Base-by-base conservation (phyloP, 1,140 invertebrate species). In the Phymastichus coffea region DNA sequence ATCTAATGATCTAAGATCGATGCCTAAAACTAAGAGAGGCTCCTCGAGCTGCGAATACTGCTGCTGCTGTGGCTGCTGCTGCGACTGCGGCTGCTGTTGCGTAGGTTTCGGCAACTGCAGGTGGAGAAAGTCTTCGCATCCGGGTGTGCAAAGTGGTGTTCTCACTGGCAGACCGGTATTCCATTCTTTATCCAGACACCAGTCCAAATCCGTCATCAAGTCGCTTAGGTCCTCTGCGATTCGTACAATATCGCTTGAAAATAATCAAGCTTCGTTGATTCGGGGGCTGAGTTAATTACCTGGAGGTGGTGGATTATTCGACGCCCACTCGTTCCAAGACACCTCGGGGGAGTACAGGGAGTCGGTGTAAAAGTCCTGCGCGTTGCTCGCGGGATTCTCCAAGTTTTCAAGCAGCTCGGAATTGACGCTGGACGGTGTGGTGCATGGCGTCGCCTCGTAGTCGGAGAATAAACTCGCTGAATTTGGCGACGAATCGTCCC, bases 121-220 rank as follows among this genome's bases (percentile, higher is more conserved):
- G 52, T 76, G 71, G n/a, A 82, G 55, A 57, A 80, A 81, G 52
- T 76, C 74, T 33, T 77, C 77, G 64, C 80, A 81, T 0, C 71
- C 73, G n/a, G 77, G 70, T 15, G 77, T 80, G 43, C 80, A 81
- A 10, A 80, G 65, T n/a, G 79, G 73, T 14, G 80, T 81, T 63
- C 74, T 76, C 20, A 80, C 73, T 1, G 80, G 78, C 3, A 81
- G 68, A 4, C 72, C 73, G 22, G 54, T 15, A 9, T 76, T 73
- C 75, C 72, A 79, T 20, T 71, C 72, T 40, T 64, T 68, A 30
- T 79, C 75, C 49, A 79, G 61, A 55, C 75, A 79, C 77, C 77
- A 80, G 47, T 79, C 77, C 8, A 80, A 38, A 37, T 78, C 77
- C 1, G 67, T 71, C 12, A 77, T 72, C 23, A 80, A 48, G 53